phyloP scores from a whole-genome alignment of 2,113 vertebrate species.

The Channa maculata region DNA sequence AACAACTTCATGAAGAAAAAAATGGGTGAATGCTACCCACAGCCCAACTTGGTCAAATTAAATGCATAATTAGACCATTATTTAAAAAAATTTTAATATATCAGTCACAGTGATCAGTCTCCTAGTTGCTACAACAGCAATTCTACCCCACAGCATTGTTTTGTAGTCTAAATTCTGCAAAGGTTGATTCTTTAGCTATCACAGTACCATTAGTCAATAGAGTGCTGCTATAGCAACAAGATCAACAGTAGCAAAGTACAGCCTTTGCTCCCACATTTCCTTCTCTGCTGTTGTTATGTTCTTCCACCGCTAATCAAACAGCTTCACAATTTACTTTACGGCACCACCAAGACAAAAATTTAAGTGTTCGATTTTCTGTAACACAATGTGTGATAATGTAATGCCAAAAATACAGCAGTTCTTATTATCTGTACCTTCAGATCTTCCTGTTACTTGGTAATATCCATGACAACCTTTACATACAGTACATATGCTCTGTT shows the following conservation, averaged over 20 bases:
- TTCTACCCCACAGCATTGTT: slow-evolving; percentile 6
- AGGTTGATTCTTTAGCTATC: slow-evolving; percentile 26
- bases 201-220: slow-evolving; percentile 38
- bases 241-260: slow-evolving; percentile 44
- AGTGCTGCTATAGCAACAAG: slow-evolving; percentile 60
- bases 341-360: slow-evolving; percentile 7
- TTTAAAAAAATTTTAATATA: too few relatives aligned
- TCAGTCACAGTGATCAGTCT: neutral
- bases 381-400: neutral
- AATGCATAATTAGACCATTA: neutral
- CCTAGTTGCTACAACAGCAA: slow-evolving; percentile 29
- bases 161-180: neutral
- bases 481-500: neutral
- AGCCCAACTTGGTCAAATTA: neutral
- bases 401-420: neutral
- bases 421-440: slow-evolving; percentile 5
- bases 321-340: slow-evolving; percentile 19
- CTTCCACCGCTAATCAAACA: slow-evolving; percentile 10
- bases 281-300: neutral
- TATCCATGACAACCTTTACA: slow-evolving; percentile 18
- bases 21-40: too few relatives aligned
- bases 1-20: neutral
- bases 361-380: slow-evolving; percentile 2
- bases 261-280: slow-evolving; percentile 11
- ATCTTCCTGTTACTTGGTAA: slow-evolving; percentile 10